Evolutionary conservation across 2,888 invertebrate species (phyloP), one percentile per base, ranked within the genome.

Genomic region (Lasioglossum villosulum): DNA sequence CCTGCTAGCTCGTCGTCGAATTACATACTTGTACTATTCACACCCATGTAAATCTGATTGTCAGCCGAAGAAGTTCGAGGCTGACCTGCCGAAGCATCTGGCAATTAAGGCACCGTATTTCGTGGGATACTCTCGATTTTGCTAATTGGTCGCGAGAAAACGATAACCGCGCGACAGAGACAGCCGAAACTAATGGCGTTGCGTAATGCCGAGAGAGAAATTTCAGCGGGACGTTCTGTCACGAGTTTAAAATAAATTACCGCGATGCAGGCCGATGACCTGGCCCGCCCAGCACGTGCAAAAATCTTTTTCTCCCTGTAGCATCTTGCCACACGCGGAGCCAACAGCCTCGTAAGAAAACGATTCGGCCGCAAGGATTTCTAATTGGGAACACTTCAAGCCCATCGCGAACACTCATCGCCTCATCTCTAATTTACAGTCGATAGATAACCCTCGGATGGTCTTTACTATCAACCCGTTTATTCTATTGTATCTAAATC

Each of bases 181-280:
- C 34, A 72, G 37, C n/a, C 75, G 74, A 80, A 75, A 63, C 80
- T 66, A 70, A 70, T 59, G 52, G 76, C n/a, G 79, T 88, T 88
- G 81, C 84, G 84, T 87, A 88, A 88, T 71, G 81, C 71, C 34
- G 39, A 81, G 87, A 80, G 83, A 80, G 83, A 86, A 88, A 87
- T 87, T 85, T 87, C 75, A 75, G 80, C 66, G 72, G 39, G 84
- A 19, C 80, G 77, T 73, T 78, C 82, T 86, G 86, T 84, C 86
- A 86, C 80, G 86, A 77, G 81, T 83, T 85, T 81, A 85, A 88
- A 88, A 88, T 88, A 88, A 88, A 87, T 88, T 82, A 87, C 83
- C 72, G 79, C 83, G 81, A 80, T 81, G 87, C 87, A 79, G 88
- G 88, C 75, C 88, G 85, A 88, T 83, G 88, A 88, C 88, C 88